Evolutionary conservation across 30 jellyfish, hydroid and myxozoan genomes (phyloP).

Genomic region (Turritopsis dohrnii): DNA sequence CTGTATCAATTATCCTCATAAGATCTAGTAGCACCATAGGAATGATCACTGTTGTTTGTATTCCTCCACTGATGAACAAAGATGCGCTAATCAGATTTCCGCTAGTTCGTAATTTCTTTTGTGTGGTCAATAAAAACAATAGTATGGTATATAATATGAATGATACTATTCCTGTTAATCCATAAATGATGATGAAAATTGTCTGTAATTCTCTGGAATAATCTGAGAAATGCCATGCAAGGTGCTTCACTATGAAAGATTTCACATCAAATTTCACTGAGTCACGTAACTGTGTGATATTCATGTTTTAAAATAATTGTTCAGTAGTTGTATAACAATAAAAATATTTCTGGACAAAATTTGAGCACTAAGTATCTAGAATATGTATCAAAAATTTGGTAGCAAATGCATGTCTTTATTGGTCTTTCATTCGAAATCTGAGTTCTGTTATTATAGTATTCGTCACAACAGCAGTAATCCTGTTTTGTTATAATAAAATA

Average conservation of each 20-base stretch:
- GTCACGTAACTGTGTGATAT: background rate
- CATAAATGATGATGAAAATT: background rate
- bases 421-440: no score
- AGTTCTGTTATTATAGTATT: no score
- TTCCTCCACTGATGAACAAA: conserved; percentile 2
- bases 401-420: no score
- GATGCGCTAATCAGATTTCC: background rate
- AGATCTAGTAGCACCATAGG: conserved; percentile 3
- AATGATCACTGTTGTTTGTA: background rate
- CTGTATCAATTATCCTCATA: no score
- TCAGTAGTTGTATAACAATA: no score
- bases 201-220: background rate
- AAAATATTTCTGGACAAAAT: no score
- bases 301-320: no score
- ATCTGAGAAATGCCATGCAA: background rate
- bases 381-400: no score
- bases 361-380: no score
- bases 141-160: background rate
- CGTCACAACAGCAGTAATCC: no score
- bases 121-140: background rate
- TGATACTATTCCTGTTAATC: background rate
- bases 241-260: background rate
- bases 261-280: background rate
- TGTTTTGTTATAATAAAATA: no score
- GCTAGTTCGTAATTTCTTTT: background rate